Evolutionary conservation across 1,140 invertebrate species (phyloP).

Genomic region (Cydia amplana): DNA sequence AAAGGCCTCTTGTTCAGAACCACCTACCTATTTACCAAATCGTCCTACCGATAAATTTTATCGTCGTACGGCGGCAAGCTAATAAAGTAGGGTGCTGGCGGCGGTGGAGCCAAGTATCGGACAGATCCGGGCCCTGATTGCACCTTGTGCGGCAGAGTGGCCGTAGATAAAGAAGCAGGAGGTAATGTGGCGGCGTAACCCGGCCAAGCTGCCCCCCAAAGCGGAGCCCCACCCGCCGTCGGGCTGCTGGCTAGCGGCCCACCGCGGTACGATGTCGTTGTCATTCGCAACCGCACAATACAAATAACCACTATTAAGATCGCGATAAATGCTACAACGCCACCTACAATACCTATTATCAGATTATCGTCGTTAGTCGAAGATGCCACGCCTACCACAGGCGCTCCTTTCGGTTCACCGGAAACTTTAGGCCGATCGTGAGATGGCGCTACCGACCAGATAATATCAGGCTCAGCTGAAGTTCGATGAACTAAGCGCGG

Average conservation of each 20-base stretch:
- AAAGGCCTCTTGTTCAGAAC: slow-evolving; percentile 20
- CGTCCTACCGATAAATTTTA: slow-evolving; percentile 76
- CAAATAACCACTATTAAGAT: slow-evolving; percentile 93
- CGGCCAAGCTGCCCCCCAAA: slow-evolving; percentile 78
- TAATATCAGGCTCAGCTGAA: slow-evolving; percentile 89
- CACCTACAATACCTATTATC: slow-evolving; percentile 94
- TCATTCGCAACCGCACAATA: slow-evolving; percentile 87
- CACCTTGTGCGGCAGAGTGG: slow-evolving; percentile 83
- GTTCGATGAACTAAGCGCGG: slow-evolving; percentile 79
- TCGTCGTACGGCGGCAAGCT: slow-evolving; percentile 78
- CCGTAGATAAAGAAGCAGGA: slow-evolving; percentile 77
- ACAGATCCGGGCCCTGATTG: slow-evolving; percentile 80
- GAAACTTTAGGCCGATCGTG: slow-evolving; percentile 78
- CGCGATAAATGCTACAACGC: slow-evolving; percentile 93
- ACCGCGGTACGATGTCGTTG: slow-evolving; percentile 83
- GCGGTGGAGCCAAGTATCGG: slow-evolving; percentile 71
- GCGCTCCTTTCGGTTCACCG: slow-evolving; percentile 81
- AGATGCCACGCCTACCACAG: slow-evolving; percentile 80
- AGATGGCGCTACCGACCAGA: slow-evolving; percentile 89
- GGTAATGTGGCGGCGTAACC: slow-evolving; percentile 79
- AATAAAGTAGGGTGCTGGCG: slow-evolving; percentile 78
- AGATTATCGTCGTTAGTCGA: slow-evolving; percentile 93
- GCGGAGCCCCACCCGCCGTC: slow-evolving; percentile 70
- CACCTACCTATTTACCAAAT: slow-evolving; percentile 27
- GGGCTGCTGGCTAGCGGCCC: slow-evolving; percentile 81